A percentile compares a stretch with the other conserved stretches of the same genome.
phyloP scores from a whole-genome alignment of 2,888 invertebrate species.

The Drosophila pullipes region DNA sequence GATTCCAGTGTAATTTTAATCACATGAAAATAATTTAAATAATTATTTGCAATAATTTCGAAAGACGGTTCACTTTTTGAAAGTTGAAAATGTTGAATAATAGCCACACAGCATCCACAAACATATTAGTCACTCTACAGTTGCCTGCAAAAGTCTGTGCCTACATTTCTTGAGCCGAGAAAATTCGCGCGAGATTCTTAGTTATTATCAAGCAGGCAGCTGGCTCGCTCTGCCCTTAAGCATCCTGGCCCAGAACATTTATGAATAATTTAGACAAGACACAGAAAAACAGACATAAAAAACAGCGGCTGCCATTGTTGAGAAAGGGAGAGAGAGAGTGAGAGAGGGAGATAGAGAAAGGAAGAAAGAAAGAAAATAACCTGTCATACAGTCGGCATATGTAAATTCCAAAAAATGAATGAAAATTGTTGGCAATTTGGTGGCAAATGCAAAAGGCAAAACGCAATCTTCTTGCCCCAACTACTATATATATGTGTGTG shows the following conservation, averaged over 20 bases:
- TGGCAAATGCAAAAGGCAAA: conserved; percentile 66
- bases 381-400: conserved; percentile 61
- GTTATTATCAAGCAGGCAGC: conserved; percentile 43
- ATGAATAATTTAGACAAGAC: conserved; percentile 70
- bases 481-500: not conserved
- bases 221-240: conserved; percentile 5
- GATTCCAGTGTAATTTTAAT: not conserved
- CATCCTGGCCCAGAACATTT: conserved; percentile 35
- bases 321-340: conserved; percentile 3
- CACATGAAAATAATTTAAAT: not conserved
- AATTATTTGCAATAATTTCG: not conserved
- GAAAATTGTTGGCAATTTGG: conserved; percentile 81
- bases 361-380: conserved; percentile 15
- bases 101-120: not conserved
- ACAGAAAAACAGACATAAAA: conserved; percentile 51
- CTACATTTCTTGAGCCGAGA: conserved; percentile 11
- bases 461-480: not conserved
- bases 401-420: conserved; percentile 78
- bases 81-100: not conserved
- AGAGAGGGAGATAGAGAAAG: not conserved
- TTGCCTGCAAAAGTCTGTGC: conserved; percentile 7
- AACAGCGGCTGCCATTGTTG: conserved; percentile 56
- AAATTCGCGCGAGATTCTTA: conserved; percentile 50
- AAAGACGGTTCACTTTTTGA: not conserved
- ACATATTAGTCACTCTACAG: not conserved